phyloP scores from a whole-genome alignment of 2,888 invertebrate species.

The Nudaria mundana region DNA sequence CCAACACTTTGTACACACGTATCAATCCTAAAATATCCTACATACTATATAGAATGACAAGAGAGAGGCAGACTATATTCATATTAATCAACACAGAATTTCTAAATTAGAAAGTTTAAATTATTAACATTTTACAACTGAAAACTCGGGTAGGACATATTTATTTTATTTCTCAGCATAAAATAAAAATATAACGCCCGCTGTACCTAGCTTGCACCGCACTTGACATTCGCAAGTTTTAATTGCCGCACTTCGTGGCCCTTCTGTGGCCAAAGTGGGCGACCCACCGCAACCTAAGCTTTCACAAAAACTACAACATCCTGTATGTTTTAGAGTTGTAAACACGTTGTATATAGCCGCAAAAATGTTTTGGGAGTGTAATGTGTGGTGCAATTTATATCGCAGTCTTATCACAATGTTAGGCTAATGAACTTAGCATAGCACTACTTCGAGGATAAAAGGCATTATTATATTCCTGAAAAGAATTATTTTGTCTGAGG shows the following conservation, averaged over 20 bases:
- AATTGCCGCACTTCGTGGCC: constrained; percentile 72
- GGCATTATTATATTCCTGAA: no score
- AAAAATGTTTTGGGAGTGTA: constrained; percentile 29
- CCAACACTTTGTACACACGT: no score
- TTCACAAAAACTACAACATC: constrained; percentile 54
- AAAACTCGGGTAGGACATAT: constrained; percentile 33
- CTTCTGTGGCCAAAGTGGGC: constrained; percentile 64
- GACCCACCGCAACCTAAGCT: constrained; percentile 48
- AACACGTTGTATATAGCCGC: constrained; percentile 42
- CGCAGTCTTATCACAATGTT: no score
- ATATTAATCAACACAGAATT: no score
- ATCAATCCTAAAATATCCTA: no score
- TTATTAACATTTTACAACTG: constrained; percentile 4
- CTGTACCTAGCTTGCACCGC: constrained; percentile 45
- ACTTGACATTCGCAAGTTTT: constrained; percentile 80
- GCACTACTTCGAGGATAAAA: no score
- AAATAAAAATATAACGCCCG: constrained; percentile 64
- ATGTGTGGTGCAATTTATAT: constrained; percentile 5
- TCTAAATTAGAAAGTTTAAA: no score
- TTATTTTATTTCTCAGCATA: constrained; percentile 50
- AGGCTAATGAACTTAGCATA: no score
- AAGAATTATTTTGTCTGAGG: no score
- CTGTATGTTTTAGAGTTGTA: constrained; percentile 42
- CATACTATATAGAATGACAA: no score
- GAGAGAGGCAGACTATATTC: no score